Evolutionary conservation across 2,888 invertebrate species (phyloP), one percentile per base, ranked within the genome.

Genomic region (Phytoseiulus persimilis): DNA sequence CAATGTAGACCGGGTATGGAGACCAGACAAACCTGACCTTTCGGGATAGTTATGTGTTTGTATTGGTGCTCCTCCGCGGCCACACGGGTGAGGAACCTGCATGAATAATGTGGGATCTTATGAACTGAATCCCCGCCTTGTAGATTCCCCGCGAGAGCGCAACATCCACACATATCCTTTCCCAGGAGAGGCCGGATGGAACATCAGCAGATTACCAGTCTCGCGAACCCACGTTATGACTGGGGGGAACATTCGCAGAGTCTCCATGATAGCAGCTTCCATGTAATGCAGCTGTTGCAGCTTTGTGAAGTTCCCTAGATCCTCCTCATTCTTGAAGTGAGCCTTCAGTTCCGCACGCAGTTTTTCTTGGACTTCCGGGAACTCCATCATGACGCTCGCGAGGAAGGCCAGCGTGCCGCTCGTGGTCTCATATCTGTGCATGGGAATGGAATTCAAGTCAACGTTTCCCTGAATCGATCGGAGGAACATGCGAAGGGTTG

Each of bases 331-430:
- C n/a, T 87, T n/a, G 6, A 87, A 11, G 31, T 87, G n/a, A n/a
- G n/a, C 33, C 9, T 32, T 32, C 0, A 87, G 87, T 23, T 87
- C 87, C 6, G 1, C 33, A 6, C 87, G 87, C 33, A 31, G 31
- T 87, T 87, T 87, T 31, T 87, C 87, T 45, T 87, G 87, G 14
- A 87, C 1, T 11, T 87, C 23, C 32, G 87, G 87, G 45, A n/a
- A 87, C 18, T 87, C 87, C 87, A 87, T 87, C 87, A 87, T 87
- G 45, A 87, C 33, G 39, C 39, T 39, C 32, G 32, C 32, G 28
- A 87, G 87, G 33, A 87, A 87, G 23, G 87, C 87, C 32, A 87
- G 39, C 28, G 87, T 87, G 32, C 87, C 32, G 31, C 83, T 83
- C 31, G 83, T 83, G 1, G 83, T 83, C 18, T 83, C 83, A 31